phyloP scores from a whole-genome alignment of 2,113 vertebrate genomes.

The Hemibagrus wyckioides region DNA sequence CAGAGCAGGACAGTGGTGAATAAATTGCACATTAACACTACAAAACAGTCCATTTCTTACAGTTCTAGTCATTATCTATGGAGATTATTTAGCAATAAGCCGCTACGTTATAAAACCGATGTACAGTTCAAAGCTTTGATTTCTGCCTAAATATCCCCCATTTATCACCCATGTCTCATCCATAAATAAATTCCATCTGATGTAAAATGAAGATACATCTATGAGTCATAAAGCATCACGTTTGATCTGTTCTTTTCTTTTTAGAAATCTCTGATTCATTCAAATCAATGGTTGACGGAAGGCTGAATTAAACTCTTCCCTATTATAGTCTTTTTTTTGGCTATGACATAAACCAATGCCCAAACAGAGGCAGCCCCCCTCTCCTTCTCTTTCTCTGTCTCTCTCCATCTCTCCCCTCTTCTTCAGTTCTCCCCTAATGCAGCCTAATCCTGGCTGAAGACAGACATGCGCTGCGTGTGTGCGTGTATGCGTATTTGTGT shows the following conservation, averaged over 20 bases:
- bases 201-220: constrained; percentile 46
- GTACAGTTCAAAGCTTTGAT: constrained; percentile 37
- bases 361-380: constrained; percentile 55
- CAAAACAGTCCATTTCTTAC: constrained; percentile 49
- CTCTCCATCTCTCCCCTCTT: constrained; percentile 82
- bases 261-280: constrained; percentile 38
- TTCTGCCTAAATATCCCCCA: constrained; percentile 30
- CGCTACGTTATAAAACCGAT: constrained; percentile 39
- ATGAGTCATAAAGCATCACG: constrained; percentile 41
- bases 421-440: constrained; percentile 77
- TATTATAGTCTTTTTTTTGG: constrained; percentile 61
- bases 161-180: constrained; percentile 35
- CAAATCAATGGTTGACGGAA: constrained; percentile 41
- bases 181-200: constrained; percentile 51
- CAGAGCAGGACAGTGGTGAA: constrained; percentile 36
- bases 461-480: constrained; percentile 75
- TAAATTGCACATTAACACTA: constrained; percentile 46
- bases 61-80: constrained; percentile 42
- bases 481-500: constrained; percentile 73
- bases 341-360: constrained; percentile 62
- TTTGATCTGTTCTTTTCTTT: constrained; percentile 49
- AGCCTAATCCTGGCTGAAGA: constrained; percentile 81
- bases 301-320: constrained; percentile 55
- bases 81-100: constrained; percentile 43
- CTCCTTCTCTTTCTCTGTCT: constrained; percentile 75